phyloP scores from a whole-genome alignment of 2,888 invertebrate species.

The Poecilobothrus nobilitatus region DNA sequence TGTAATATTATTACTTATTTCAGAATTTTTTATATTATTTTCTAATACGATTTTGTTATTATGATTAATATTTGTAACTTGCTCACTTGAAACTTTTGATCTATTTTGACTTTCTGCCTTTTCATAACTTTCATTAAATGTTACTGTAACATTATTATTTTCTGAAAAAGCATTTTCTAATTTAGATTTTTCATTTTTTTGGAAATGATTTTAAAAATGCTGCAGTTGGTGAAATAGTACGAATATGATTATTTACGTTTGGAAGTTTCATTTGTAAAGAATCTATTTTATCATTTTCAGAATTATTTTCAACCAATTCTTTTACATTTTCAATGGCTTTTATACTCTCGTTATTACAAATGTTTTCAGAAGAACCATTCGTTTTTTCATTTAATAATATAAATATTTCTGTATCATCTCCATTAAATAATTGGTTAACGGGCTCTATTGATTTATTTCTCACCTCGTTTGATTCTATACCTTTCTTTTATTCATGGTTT shows the following conservation, averaged over 20 bases:
- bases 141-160: too few species aligned
- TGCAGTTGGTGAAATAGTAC: constrained; percentile 54
- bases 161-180: too few species aligned
- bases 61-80: too few species aligned
- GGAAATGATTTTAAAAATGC: constrained; percentile 57
- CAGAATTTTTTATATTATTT: too few species aligned
- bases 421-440: too few species aligned
- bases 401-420: too few species aligned
- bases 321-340: neutral
- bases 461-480: constrained; percentile 5
- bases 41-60: too few species aligned
- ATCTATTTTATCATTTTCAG: neutral
- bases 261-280: constrained; percentile 9
- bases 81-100: too few species aligned
- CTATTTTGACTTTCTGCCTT: too few species aligned
- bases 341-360: neutral
- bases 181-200: constrained; percentile 27
- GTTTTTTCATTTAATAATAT: constrained; percentile 2
- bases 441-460: neutral
- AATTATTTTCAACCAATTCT: neutral
- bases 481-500: too few species aligned
- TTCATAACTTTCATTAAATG: too few species aligned
- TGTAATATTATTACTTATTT: too few species aligned
- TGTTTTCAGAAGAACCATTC: constrained; percentile 10
- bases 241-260: constrained; percentile 11